Conservation (phyloP, 2,113 vertebrate species). For the Barnardius zonarius region DNA sequence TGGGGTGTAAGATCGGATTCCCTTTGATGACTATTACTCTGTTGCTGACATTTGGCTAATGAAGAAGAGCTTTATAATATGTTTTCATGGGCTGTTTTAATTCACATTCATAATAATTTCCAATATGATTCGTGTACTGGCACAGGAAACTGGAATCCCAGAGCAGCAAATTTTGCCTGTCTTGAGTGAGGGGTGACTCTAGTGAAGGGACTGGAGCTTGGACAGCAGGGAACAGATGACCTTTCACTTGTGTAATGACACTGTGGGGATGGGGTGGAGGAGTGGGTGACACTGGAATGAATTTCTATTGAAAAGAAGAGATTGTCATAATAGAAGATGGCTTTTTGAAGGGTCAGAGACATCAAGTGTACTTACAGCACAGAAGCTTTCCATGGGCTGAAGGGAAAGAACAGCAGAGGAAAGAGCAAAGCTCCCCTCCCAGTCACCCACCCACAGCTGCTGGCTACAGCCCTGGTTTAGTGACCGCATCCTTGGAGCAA, state of each 20-base stretch:
- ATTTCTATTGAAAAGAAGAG: conserved; percentile 1
- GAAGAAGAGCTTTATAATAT: neutral
- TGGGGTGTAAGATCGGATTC: neutral
- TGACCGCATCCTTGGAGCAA: neutral
- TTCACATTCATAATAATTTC: neutral
- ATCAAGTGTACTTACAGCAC: neutral
- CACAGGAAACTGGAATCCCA: neutral
- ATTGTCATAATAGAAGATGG: neutral
- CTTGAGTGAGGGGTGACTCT: neutral
- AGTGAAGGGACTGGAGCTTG: neutral
- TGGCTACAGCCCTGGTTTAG: neutral
- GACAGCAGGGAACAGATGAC: neutral
- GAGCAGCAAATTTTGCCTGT: neutral
- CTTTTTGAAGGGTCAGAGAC: neutral
- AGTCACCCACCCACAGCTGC: neutral
- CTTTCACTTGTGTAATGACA: neutral
- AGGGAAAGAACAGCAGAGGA: neutral
- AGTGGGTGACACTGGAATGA: neutral
- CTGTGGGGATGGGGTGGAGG: neutral
- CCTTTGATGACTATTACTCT: neutral
- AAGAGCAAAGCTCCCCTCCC: neutral
- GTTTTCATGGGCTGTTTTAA: neutral
- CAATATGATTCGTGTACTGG: neutral
- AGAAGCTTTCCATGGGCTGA: neutral
- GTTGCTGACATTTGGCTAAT: neutral